Evolutionary conservation across 2,113 vertebrate species (phyloP), one percentile per base, ranked within the genome.

Genomic region (Gambusia holbrooki): DNA sequence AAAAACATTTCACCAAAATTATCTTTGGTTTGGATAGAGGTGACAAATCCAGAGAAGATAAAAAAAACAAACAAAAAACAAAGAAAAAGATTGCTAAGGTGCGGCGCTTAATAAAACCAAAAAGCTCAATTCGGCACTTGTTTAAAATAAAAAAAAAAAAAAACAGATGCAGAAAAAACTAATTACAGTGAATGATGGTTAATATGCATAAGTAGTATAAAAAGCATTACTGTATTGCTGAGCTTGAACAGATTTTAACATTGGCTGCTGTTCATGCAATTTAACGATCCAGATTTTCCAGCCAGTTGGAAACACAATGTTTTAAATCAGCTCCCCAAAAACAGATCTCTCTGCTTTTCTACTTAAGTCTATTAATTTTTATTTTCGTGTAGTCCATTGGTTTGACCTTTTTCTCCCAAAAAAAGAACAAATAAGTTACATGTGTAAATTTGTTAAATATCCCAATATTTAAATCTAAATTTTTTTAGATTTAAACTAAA

Each of bases 1-100:
- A 71, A 82, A 70, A 54, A 70, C 58, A 35, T 71, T 60, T 17
- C 15, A 32, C 67, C 71, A 75, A 10, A 88, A 60, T 32, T 63
- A 69, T 30, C 81, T 90, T 90, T 86, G 85, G 86, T 90, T 77
- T 76, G 22, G 67, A 60, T 71, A 69, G 66, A 60, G 15, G 42
- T 60, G 35, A 76, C 71, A 33, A 30, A 29, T 27, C 4, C 8
- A 19, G 14, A 40, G 42, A 77, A 5, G 63, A 81, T 32, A 62
- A 35, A 54, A 51, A 61, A 22, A 25, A 32, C 30, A 65, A 35
- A 8, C n/a, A 11, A 60, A 11, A 71, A 66, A 8, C 27, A 11
- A 60, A 11, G 69, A 66, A 25, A 66, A 51, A 62, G 71, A 32
- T 5, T 25, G 3, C 28, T 70, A 71, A 86, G 48, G 74, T 84